Evolutionary conservation across 2,113 vertebrate species (phyloP).

Genomic region (Trichechus manatus): DNA sequence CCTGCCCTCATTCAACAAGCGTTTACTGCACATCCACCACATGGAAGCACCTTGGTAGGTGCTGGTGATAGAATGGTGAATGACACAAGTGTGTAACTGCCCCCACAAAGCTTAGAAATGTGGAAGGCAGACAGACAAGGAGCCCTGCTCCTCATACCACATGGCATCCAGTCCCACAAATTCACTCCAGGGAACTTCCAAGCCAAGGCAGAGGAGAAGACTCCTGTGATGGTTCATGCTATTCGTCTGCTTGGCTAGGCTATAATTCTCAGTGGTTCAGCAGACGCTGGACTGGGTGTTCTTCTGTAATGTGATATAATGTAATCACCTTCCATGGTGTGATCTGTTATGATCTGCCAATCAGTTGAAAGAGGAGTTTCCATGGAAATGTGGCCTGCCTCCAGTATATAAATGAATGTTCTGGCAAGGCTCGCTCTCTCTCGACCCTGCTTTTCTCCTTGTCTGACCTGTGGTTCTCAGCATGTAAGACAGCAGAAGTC

Average conservation of each 20-base stretch:
- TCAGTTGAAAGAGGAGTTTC: background rate
- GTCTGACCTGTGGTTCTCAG: background rate
- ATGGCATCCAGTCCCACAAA: no score
- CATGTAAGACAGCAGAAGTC: background rate
- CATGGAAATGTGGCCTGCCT: background rate
- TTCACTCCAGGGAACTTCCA: background rate
- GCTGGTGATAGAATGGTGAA: accelerated
- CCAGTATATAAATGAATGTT: background rate
- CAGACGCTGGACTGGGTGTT: background rate
- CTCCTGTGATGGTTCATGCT: background rate
- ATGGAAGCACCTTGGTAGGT: accelerated
- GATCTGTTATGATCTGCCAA: background rate
- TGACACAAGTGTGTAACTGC: accelerated
- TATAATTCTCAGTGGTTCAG: background rate
- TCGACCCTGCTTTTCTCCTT: background rate
- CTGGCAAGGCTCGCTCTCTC: background rate
- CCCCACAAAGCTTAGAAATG: accelerated
- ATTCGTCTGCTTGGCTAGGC: background rate
- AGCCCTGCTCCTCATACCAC: accelerated
- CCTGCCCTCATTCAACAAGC: accelerated
- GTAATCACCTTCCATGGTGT: background rate
- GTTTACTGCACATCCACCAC: accelerated
- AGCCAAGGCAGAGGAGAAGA: background rate
- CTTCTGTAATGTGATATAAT: background rate
- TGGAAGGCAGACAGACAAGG: accelerated